Evolutionary conservation across 2,113 vertebrate genomes (phyloP), one percentile per base, ranked within the genome.

Genomic region (Nothoprocta perdicaria): DNA sequence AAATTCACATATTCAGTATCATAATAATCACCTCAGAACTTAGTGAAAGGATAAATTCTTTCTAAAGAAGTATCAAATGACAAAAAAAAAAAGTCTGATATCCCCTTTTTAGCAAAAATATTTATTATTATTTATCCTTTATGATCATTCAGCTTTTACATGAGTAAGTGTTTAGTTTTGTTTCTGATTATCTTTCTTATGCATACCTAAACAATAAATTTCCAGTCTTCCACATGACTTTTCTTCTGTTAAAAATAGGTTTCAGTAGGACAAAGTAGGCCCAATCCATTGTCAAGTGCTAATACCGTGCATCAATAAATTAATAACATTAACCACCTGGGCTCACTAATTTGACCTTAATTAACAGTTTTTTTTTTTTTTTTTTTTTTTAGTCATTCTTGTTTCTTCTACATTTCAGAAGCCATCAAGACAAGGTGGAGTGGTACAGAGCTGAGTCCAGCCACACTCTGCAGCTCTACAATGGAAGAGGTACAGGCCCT

Each of bases 401-500:
- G 35, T 1, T 1, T 75, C 33, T 50, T 85, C 31, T n/a, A 17
- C 3, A 4, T 41, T 75, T 62, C 84, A 75, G 66, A 79, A 85
- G 55, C 43, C n/a, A 66, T 26, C 66, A 55, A 29, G 52, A 27
- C 31, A 15, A 79, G 16, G 24, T 50, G 55, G 38, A 77, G 14
- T 11, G 23, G 27, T 52, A 24, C 16, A 71, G 52, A 66, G 57
- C 45, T 68, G 65, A 84, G 67, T 60, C 38, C 43, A 73, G 22
- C 19, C 1, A 0, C 14, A 1, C 24, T 50, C 33, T 1, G 0
- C 27, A 68, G 41, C 38, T 72, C 21, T 63, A n/a, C 23, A 8
- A 0, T 24, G 48, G 53, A 17, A 31, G 53, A 9, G 27, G 17
- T 31, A 29, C 27, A 31, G 15, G 53, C 16, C 52, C 27, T 57